Evolutionary conservation across 2,888 invertebrate genomes (phyloP).

Genomic region (Rhogogaster chlorosoma): DNA sequence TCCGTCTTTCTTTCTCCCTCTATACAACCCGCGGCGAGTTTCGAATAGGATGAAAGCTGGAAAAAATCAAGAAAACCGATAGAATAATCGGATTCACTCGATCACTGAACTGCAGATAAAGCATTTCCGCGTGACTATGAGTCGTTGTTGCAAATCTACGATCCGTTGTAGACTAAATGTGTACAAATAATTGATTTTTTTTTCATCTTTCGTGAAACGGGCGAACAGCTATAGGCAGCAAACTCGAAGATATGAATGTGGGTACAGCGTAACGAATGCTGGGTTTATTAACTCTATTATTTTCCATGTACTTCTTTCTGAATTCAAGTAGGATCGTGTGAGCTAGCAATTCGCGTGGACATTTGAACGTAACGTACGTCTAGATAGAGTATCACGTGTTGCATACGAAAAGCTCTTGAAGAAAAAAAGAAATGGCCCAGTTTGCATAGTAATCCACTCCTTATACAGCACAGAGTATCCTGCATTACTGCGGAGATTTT

Average conservation of each 20-base stretch:
- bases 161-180: background rate
- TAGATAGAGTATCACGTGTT: constrained; percentile 23
- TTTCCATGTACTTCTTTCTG: background rate
- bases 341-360: background rate
- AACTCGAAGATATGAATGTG: background rate
- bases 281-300: background rate
- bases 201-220: background rate
- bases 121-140: background rate
- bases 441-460: constrained; percentile 39
- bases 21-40: background rate
- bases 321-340: background rate
- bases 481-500: constrained; percentile 22
- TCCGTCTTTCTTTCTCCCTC: background rate
- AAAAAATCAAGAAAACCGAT: background rate
- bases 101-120: background rate
- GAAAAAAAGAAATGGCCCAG: constrained; percentile 26
- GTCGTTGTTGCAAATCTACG: background rate
- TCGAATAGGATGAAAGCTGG: background rate
- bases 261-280: background rate
- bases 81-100: background rate
- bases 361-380: background rate
- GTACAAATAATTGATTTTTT: background rate
- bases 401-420: constrained; percentile 6
- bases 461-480: constrained; percentile 1
- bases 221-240: too few relatives aligned